Conservation (phyloP, 2,888 invertebrate genomes). For the Diaperis boleti region DNA sequence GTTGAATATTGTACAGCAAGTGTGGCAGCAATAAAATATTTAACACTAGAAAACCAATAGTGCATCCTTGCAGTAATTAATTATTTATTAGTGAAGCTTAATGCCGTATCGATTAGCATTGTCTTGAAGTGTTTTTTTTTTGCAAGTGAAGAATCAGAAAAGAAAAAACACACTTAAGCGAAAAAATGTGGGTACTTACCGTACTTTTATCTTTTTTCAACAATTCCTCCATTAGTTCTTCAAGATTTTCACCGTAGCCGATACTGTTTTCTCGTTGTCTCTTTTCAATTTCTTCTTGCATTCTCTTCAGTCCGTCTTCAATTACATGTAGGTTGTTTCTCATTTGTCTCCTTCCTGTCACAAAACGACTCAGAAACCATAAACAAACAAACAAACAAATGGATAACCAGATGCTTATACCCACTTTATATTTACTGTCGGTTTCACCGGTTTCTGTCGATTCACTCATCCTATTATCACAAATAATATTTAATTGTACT, state of each 20-base stretch:
- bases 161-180: too few relatives aligned
- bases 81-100: not conserved
- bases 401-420: constrained; percentile 55
- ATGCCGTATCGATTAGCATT: not conserved
- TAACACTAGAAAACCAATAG: not conserved
- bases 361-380: constrained; percentile 59
- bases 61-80: not conserved
- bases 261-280: constrained; percentile 53
- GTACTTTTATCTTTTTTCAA: constrained; percentile 38
- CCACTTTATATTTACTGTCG: constrained; percentile 47
- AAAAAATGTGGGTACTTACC: too few relatives aligned
- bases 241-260: constrained; percentile 46
- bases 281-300: constrained; percentile 59
- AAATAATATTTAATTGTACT: constrained; percentile 5
- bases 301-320: constrained; percentile 60
- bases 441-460: constrained; percentile 12
- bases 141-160: too few relatives aligned
- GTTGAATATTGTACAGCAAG: not conserved
- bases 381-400: constrained; percentile 57
- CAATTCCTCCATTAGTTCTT: constrained; percentile 47
- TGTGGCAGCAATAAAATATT: not conserved
- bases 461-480: constrained; percentile 17
- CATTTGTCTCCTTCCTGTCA: constrained; percentile 58
- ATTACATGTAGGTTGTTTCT: constrained; percentile 60
- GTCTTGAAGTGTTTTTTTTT: too few relatives aligned